These are phyloP conservation scores for Perizoma flavofasciatum DNA, from an alignment of 2,888 invertebrate genomes.

Conservation along the genomic window DNA sequence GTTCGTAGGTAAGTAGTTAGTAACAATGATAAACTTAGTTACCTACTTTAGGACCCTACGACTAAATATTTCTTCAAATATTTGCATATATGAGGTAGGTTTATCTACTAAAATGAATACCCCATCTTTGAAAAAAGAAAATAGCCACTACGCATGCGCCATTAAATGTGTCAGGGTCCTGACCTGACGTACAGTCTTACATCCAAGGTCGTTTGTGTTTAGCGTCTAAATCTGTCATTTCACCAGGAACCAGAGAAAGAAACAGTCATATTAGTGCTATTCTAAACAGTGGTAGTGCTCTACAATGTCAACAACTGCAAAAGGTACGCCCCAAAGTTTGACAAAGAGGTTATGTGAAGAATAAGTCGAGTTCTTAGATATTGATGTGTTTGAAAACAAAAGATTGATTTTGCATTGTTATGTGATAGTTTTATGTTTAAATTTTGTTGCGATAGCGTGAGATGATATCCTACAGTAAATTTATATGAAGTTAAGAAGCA, in stretches of 20 bases:
- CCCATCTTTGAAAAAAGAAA: conserved; percentile 20
- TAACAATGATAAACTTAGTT: not conserved
- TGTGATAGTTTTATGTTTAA: not conserved
- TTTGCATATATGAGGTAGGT: not conserved
- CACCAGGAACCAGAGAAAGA: conserved; percentile 33
- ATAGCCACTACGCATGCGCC: conserved; percentile 63
- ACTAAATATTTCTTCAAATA: too few species aligned
- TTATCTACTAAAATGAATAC: conserved; percentile 3
- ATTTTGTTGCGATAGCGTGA: conserved; percentile 1
- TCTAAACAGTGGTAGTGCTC: conserved; percentile 51
- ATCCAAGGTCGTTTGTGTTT: conserved; percentile 77
- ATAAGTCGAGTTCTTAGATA: conserved; percentile 1
- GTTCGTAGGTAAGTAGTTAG: not conserved
- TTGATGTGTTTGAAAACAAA: conserved; percentile 9
- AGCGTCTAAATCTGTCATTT: conserved; percentile 53
- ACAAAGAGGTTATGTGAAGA: conserved; percentile 18
- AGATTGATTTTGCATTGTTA: not conserved
- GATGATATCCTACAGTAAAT: not conserved
- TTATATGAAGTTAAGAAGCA: too few species aligned
- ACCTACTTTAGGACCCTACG: too few species aligned
- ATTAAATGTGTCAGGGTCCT: conserved; percentile 72
- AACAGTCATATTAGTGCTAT: conserved; percentile 27
- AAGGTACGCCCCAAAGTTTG: conserved; percentile 47
- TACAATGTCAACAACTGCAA: conserved; percentile 57
- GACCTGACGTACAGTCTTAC: conserved; percentile 47